These are phyloP conservation scores for Drosophila mimica DNA, from an alignment of 2,888 invertebrate species.

Conservation along the genomic window DNA sequence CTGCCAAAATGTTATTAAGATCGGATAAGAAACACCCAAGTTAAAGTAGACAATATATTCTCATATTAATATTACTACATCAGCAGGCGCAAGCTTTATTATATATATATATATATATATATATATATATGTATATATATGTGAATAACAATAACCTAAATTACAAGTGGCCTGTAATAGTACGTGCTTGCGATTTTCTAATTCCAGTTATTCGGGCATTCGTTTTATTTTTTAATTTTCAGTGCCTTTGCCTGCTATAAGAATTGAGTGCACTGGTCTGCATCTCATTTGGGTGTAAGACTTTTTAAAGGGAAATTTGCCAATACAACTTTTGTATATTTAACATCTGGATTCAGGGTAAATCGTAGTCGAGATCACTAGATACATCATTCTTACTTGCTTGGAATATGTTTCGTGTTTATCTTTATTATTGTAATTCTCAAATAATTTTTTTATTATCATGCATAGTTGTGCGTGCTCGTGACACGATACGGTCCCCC, in stretches of 20 bases:
- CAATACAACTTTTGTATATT: background rate
- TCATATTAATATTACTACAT: too few species aligned
- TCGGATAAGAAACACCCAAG: too few species aligned
- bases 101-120: too few species aligned
- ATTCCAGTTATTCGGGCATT: too few species aligned
- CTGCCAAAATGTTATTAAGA: too few species aligned
- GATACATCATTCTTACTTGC: background rate
- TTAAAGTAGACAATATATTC: too few species aligned
- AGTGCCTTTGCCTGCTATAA: background rate
- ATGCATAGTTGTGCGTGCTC: conserved; percentile 10
- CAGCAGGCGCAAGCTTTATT: too few species aligned
- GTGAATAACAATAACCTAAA: too few species aligned
- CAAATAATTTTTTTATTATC: background rate
- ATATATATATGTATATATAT: too few species aligned
- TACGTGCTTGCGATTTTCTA: too few species aligned
- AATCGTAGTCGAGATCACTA: background rate
- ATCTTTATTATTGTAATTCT: background rate
- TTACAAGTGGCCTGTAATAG: too few species aligned
- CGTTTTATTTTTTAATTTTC: too few species aligned
- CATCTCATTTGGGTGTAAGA: background rate
- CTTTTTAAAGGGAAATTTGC: background rate
- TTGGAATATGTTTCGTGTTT: background rate
- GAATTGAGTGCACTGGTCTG: background rate
- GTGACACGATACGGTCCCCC: conserved; percentile 1
- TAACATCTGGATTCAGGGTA: background rate